phyloP scores from a whole-genome alignment of 2,797 vertebrate genomes.

The Meda fulgida region DNA sequence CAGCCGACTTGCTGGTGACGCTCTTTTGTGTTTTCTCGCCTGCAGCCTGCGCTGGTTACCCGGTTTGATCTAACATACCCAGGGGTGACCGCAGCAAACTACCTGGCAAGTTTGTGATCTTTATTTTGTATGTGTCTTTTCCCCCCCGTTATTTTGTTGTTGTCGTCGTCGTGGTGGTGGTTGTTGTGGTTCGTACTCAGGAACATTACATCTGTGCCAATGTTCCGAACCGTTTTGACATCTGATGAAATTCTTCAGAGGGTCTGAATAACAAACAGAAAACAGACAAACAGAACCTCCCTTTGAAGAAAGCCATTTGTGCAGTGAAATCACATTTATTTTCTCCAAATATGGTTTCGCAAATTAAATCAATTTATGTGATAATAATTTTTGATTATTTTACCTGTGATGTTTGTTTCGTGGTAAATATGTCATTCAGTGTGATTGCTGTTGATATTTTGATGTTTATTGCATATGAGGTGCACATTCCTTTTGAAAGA shows the following conservation, averaged over 20 bases:
- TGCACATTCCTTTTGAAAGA: background rate
- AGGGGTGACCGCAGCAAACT: constrained; percentile 80
- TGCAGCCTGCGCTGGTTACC: constrained; percentile 83
- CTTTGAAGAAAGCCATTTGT: constrained; percentile 48
- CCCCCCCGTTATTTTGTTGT: constrained; percentile 36
- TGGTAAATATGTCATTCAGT: background rate
- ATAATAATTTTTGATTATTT: background rate
- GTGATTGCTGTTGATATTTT: constrained; percentile 9
- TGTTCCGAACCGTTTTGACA: constrained; percentile 32
- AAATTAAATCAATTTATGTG: background rate
- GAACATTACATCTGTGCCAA: constrained; percentile 41
- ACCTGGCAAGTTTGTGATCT: constrained; percentile 79
- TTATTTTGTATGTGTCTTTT: constrained; percentile 50
- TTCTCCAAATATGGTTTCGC: constrained; percentile 11
- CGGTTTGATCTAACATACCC: constrained; percentile 83
- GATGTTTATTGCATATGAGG: background rate
- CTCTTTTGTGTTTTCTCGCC: constrained; percentile 76
- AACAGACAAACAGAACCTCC: constrained; percentile 14
- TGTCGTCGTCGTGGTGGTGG: constrained; percentile 11
- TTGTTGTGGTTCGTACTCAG: constrained; percentile 32
- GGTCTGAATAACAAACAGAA: constrained; percentile 31
- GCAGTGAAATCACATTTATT: constrained; percentile 29
- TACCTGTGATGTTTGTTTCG: constrained; percentile 9
- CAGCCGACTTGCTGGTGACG: constrained; percentile 65
- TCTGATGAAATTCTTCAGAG: constrained; percentile 51